phyloP scores from a whole-genome alignment of 2,888 invertebrate species.

The Nomada fucata region DNA sequence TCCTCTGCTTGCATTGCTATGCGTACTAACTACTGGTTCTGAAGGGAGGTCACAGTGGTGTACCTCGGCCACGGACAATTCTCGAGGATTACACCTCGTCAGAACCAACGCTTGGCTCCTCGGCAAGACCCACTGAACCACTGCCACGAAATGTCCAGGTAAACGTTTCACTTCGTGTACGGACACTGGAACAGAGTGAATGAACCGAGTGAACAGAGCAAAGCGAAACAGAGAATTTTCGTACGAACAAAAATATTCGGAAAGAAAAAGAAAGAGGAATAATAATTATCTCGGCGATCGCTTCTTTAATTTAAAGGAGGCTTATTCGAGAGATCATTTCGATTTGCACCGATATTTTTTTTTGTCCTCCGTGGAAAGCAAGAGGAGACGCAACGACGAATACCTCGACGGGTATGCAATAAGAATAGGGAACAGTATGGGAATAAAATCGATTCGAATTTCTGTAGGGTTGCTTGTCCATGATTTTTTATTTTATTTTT shows the following conservation, averaged over 20 bases:
- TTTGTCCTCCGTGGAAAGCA: constrained; percentile 14
- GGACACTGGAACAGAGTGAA: constrained; percentile 35
- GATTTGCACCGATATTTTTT: background rate
- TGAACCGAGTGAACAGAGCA: background rate
- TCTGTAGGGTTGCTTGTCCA: constrained; percentile 29
- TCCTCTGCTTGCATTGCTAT: constrained; percentile 82
- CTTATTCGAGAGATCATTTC: constrained; percentile 11
- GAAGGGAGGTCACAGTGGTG: constrained; percentile 83
- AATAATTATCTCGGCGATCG: constrained; percentile 7
- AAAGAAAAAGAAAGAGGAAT: background rate
- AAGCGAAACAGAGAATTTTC: constrained; percentile 4
- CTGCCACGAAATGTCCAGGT: constrained; percentile 83
- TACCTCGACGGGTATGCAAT: constrained; percentile 58
- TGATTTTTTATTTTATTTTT: background rate
- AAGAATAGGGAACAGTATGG: constrained; percentile 19
- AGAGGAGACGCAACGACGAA: constrained; percentile 43
- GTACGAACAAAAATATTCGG: background rate
- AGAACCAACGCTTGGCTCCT: constrained; percentile 81
- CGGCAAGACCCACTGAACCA: constrained; percentile 80
- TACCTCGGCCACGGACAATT: constrained; percentile 83
- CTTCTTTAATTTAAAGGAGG: constrained; percentile 5
- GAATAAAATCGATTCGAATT: constrained; percentile 30
- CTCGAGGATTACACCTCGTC: constrained; percentile 83
- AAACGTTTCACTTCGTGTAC: constrained; percentile 73
- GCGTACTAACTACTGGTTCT: constrained; percentile 84